These are phyloP conservation scores for Anolis carolinensis DNA, from an alignment of 2,113 vertebrate genomes.

Conservation along the genomic window DNA sequence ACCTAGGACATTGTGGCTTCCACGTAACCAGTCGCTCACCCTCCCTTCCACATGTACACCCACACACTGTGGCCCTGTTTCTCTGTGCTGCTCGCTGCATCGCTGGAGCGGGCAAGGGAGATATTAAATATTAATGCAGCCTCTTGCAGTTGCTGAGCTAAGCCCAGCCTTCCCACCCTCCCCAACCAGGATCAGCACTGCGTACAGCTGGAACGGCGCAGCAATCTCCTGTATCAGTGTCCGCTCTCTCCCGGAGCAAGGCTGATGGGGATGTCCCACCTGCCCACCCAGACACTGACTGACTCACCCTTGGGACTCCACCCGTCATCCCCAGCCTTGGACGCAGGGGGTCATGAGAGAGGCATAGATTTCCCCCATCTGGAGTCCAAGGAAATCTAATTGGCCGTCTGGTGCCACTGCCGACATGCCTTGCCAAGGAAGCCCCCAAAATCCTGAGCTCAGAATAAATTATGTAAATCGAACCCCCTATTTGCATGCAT, in stretches of 20 bases:
- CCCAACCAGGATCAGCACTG: conserved; percentile 18
- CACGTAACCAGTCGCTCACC: neutral
- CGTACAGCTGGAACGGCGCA: conserved; percentile 6
- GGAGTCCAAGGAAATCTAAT: neutral
- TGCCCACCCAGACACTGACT: neutral
- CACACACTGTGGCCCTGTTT: conserved; percentile 3
- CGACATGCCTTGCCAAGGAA: neutral
- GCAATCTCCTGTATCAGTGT: neutral
- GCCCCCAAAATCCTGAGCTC: conserved; percentile 24
- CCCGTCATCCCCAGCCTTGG: neutral
- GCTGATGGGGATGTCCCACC: neutral
- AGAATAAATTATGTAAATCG: conserved; percentile 29
- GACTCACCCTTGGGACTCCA: conserved; percentile 1
- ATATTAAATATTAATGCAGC: conserved; percentile 48
- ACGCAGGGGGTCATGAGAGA: neutral
- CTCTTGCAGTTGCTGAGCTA: conserved; percentile 23
- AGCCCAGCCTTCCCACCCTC: conserved; percentile 1
- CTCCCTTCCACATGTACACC: neutral
- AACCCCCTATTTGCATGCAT: conserved; percentile 1
- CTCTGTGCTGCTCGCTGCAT: conserved; percentile 28
- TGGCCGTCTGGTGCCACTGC: neutral
- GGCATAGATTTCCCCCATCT: conserved; percentile 4
- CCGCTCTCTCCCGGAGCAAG: neutral
- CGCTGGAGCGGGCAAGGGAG: conserved; percentile 26
- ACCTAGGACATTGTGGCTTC: neutral